These are phyloP conservation scores for Diaperis boleti DNA, from an alignment of 2,888 invertebrate genomes.

Conservation along the genomic window DNA sequence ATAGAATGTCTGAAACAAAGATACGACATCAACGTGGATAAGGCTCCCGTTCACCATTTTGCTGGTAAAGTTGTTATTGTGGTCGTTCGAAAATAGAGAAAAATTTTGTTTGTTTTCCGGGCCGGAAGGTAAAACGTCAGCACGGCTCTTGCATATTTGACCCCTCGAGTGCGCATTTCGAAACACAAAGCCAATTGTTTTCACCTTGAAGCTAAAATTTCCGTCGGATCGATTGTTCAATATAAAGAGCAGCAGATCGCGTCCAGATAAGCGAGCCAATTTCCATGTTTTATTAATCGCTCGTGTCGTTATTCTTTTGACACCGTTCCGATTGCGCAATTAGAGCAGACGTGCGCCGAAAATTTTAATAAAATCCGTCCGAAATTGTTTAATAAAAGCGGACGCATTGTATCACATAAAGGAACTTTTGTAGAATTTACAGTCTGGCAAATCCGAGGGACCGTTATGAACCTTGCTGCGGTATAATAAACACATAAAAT, in stretches of 20 bases:
- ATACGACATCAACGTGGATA: no score
- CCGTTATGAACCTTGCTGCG: conserved; percentile 66
- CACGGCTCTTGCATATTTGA: background rate
- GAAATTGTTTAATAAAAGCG: conserved; percentile 42
- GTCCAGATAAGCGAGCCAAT: conserved; percentile 7
- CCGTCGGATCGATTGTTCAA: background rate
- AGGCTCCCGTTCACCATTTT: no score
- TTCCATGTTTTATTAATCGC: conserved; percentile 28
- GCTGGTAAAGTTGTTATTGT: no score
- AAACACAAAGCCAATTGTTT: background rate
- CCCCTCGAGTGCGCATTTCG: background rate
- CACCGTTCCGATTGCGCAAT: conserved; percentile 25
- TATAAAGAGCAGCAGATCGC: conserved; percentile 9
- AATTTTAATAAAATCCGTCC: conserved; percentile 41
- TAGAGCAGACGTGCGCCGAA: background rate
- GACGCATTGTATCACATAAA: conserved; percentile 52
- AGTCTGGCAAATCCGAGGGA: conserved; percentile 63
- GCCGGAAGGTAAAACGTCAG: no score
- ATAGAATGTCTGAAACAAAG: no score
- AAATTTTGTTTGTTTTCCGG: no score
- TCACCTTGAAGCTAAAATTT: conserved; percentile 10
- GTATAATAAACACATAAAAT: conserved; percentile 69
- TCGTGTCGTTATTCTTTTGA: conserved; percentile 14
- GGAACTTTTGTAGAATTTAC: conserved; percentile 63
- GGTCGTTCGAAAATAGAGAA: no score